phyloP scores from a whole-genome alignment of 1,140 invertebrate species.

The Heliconius eleuchia region DNA sequence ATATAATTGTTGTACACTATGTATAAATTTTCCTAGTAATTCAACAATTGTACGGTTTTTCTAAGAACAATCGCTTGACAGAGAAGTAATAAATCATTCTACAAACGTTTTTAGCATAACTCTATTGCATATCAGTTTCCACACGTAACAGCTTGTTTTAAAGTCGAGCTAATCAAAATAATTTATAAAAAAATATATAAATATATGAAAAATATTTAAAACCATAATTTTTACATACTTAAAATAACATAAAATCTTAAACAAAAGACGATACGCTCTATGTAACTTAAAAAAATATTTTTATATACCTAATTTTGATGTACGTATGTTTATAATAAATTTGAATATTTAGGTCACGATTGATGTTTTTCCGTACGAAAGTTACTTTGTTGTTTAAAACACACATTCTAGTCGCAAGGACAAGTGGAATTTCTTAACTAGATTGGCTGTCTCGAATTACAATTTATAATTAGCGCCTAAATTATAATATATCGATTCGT shows the following conservation, averaged over 20 bases:
- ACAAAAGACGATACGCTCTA: too few species aligned
- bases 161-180: neutral
- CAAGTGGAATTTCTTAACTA: slow-evolving; percentile 22
- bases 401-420: slow-evolving; percentile 26
- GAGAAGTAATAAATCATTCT: neutral
- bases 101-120: neutral
- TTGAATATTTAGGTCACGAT: slow-evolving; percentile 21
- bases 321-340: slow-evolving; percentile 22
- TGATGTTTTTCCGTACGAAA: slow-evolving; percentile 25
- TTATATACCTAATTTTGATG: too few species aligned
- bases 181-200: too few species aligned
- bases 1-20: neutral
- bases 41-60: neutral
- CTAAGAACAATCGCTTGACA: slow-evolving; percentile 9
- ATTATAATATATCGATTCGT: slow-evolving; percentile 1
- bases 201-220: too few species aligned
- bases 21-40: neutral
- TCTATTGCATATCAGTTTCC: neutral
- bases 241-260: too few species aligned
- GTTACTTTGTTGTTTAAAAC: slow-evolving; percentile 11
- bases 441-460: neutral
- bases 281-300: too few species aligned
- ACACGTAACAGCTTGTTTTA: neutral
- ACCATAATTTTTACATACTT: too few species aligned
- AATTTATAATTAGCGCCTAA: slow-evolving; percentile 19